These are phyloP conservation scores for Syngnathoides biaculeatus DNA, from an alignment of 2,113 vertebrate species.

Conservation along the genomic window DNA sequence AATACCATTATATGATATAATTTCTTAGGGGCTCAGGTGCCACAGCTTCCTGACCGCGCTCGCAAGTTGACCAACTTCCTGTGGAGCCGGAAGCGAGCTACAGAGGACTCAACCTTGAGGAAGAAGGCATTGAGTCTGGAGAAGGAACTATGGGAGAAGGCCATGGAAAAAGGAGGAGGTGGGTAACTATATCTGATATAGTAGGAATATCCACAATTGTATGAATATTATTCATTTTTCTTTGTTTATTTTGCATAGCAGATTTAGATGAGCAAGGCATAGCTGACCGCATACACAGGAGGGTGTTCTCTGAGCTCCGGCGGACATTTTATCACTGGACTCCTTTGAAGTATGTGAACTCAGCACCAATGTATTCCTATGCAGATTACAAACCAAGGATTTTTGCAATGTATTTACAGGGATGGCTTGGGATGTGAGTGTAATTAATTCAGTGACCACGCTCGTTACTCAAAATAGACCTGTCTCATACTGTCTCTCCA, in stretches of 20 bases:
- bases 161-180: slow-evolving; percentile 45
- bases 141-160: slow-evolving; percentile 58
- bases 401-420: neutral
- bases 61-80: slow-evolving; percentile 74
- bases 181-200: slow-evolving; percentile 9
- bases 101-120: slow-evolving; percentile 68
- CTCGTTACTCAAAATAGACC: too few species aligned
- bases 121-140: slow-evolving; percentile 70
- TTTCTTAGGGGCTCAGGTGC: slow-evolving; percentile 62
- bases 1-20: neutral
- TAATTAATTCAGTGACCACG: too few species aligned
- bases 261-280: slow-evolving; percentile 44
- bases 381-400: neutral
- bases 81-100: slow-evolving; percentile 81
- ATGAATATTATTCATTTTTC: neutral
- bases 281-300: slow-evolving; percentile 63
- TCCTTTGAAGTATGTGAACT: slow-evolving; percentile 69
- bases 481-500: too few species aligned
- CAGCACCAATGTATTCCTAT: neutral
- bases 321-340: slow-evolving; percentile 81
- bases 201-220: neutral
- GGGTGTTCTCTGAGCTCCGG: slow-evolving; percentile 74
- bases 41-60: slow-evolving; percentile 54
- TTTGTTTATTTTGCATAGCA: slow-evolving; percentile 27
- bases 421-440: neutral